A percentile compares a stretch with the other conserved stretches of the same genome.
These are phyloP conservation scores for Artemia sinica DNA, from an alignment of 2,888 invertebrate species.

Conservation along the genomic window DNA sequence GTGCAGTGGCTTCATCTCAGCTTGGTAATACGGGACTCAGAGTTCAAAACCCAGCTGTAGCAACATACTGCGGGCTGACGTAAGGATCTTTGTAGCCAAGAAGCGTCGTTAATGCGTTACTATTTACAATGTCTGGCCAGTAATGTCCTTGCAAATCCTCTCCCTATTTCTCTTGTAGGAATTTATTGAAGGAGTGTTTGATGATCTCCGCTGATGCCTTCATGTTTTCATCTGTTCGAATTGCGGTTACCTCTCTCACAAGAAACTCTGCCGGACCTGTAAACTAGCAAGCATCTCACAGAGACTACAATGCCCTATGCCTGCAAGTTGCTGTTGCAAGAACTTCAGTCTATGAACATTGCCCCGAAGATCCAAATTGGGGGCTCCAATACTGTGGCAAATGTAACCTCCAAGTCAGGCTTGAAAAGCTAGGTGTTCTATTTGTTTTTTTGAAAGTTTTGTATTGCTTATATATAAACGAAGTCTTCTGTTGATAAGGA, in stretches of 20 bases:
- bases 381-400: too few relatives aligned
- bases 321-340: constrained; percentile 91
- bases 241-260: constrained; percentile 51
- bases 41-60: too few relatives aligned
- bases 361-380: constrained; percentile 56
- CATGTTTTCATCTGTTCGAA: constrained; percentile 88
- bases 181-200: constrained; percentile 84
- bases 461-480: too few relatives aligned
- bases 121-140: too few relatives aligned
- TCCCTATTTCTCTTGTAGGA: constrained; percentile 41
- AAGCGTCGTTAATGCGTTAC: too few relatives aligned
- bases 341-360: constrained; percentile 94
- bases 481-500: too few relatives aligned
- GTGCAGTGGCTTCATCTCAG: not conserved
- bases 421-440: too few relatives aligned
- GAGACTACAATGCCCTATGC: constrained; percentile 95
- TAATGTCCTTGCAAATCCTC: too few relatives aligned
- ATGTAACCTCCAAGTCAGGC: too few relatives aligned
- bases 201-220: constrained; percentile 97
- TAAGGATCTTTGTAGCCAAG: too few relatives aligned
- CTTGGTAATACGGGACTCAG: too few relatives aligned
- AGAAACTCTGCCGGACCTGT: constrained; percentile 69
- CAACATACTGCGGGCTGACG: not conserved
- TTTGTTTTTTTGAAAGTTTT: too few relatives aligned
- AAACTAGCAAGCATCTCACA: constrained; percentile 82